phyloP scores from a whole-genome alignment of 2,797 vertebrate species.

The Diplodus puntazzo region DNA sequence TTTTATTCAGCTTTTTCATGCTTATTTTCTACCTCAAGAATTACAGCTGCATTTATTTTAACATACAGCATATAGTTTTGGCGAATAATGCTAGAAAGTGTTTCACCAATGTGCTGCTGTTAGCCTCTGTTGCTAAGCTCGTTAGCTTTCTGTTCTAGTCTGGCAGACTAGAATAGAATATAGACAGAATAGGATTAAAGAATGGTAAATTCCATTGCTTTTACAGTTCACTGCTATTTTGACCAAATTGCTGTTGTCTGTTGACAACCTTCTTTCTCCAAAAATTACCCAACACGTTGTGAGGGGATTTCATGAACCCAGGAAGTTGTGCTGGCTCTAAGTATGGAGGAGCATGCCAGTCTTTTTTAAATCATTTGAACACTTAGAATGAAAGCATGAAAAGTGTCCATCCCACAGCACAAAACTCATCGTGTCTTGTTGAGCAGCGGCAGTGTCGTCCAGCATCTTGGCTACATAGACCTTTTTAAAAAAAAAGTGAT shows the following conservation, averaged over 20 bases:
- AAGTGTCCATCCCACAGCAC: background rate
- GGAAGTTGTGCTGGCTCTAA: background rate
- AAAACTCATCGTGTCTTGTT: background rate
- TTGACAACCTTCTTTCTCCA: background rate
- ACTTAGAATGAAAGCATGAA: background rate
- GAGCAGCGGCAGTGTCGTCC: background rate
- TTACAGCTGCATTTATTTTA: slow-evolving; percentile 9
- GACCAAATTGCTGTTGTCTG: background rate
- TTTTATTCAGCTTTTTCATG: slow-evolving; percentile 8
- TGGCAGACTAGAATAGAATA: too few species aligned
- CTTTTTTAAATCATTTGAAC: background rate
- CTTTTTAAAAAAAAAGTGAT: background rate
- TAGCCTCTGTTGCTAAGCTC: slow-evolving; percentile 7
- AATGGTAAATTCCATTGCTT: background rate
- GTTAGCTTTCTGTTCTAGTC: background rate
- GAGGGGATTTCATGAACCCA: background rate
- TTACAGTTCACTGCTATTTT: background rate
- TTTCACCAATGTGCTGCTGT: slow-evolving; percentile 2
- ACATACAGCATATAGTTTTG: background rate
- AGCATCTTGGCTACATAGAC: background rate
- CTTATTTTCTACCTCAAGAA: slow-evolving; percentile 13
- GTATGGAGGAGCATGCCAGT: too few species aligned
- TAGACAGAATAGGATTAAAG: background rate
- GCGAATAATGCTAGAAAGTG: background rate
- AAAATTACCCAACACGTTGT: background rate